Conservation (phyloP, 2,113 vertebrate genomes). For the Ammodramus savannarum region DNA sequence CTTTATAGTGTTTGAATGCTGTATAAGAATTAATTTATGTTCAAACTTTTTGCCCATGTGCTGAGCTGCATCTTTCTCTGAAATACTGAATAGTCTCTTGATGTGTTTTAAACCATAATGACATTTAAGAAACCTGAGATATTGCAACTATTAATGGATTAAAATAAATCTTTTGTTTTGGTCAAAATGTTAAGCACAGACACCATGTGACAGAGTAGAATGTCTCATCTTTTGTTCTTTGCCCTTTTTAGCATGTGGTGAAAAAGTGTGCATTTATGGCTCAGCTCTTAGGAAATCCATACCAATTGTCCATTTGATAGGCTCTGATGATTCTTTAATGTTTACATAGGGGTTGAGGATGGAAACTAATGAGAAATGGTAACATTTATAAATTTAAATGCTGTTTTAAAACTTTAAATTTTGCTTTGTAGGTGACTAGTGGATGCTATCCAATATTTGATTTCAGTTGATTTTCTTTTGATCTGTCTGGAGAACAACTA, state of each 20-base stretch:
- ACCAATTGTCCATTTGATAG: background rate
- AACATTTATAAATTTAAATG: background rate
- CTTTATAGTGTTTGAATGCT: background rate
- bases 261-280: background rate
- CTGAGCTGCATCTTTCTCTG: background rate
- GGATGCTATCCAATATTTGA: background rate
- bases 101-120: background rate
- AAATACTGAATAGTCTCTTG: background rate
- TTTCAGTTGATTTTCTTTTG: constrained; percentile 8
- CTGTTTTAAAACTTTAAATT: background rate
- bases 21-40: background rate
- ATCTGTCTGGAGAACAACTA: background rate
- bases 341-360: background rate
- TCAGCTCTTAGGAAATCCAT: background rate
- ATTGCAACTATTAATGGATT: background rate
- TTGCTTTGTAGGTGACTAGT: background rate
- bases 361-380: background rate
- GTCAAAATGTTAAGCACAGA: background rate
- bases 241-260: background rate
- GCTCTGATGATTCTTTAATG: background rate
- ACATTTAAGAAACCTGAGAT: background rate
- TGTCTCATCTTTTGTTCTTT: background rate
- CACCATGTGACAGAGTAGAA: background rate
- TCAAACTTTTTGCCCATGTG: background rate
- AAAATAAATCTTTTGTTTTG: background rate